Percentiles rank a stretch among this genome's conserved stretches.
Conservation (phyloP, 2,888 invertebrate species). For the Ennomos fuscantarius region DNA sequence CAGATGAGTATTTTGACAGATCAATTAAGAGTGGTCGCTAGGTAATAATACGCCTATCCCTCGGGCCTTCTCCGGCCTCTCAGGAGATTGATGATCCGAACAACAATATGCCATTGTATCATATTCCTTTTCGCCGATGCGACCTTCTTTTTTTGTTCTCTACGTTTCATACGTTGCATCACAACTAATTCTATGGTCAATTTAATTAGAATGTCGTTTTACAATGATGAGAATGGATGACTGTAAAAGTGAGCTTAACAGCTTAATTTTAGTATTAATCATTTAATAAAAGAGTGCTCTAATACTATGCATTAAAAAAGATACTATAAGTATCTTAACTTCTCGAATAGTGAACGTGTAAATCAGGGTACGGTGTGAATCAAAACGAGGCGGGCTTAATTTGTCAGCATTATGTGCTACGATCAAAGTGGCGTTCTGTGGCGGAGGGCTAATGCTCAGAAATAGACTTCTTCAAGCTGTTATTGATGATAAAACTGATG, state of each 20-base stretch:
- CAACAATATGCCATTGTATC: conserved; percentile 29
- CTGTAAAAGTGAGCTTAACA: conserved; percentile 5
- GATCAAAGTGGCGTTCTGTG: no score
- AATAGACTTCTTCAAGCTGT: no score
- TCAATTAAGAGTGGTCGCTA: conserved; percentile 56
- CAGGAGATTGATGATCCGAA: conserved; percentile 37
- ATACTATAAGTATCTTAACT: no score
- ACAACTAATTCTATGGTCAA: conserved; percentile 10
- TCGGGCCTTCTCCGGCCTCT: conserved; percentile 31
- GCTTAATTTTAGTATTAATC: conserved; percentile 5
- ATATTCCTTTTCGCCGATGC: conserved; percentile 13
- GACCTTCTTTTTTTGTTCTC: conserved; percentile 26
- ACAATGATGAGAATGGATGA: conserved; percentile 8
- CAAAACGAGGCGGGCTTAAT: background rate
- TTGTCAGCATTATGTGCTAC: conserved; percentile 4
- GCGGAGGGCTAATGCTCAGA: no score
- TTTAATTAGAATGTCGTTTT: conserved; percentile 15
- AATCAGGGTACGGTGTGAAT: background rate
- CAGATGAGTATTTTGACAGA: conserved; percentile 69
- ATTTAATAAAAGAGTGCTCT: background rate
- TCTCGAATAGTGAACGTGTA: background rate
- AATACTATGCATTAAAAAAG: background rate
- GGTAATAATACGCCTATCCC: conserved; percentile 46
- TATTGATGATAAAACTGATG: no score
- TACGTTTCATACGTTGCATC: conserved; percentile 18